A percentile compares a stretch with the other conserved stretches of the same genome.
These are phyloP conservation scores for Melanocharis versteri DNA, from an alignment of 2,113 vertebrate genomes.

Conservation along the genomic window DNA sequence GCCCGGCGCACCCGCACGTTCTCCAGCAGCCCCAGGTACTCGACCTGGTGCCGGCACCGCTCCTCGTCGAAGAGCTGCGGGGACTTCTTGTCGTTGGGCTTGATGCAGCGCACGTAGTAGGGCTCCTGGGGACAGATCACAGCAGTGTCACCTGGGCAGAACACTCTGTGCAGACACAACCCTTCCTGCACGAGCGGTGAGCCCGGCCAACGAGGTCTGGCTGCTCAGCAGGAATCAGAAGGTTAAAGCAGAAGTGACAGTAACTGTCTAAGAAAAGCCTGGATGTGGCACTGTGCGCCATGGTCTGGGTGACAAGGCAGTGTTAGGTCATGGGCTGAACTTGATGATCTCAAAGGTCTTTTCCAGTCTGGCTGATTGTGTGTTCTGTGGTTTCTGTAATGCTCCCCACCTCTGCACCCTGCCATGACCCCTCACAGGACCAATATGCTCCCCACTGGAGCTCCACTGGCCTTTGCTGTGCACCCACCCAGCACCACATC, in stretches of 20 bases:
- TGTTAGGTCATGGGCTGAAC: neutral
- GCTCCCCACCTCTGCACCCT: neutral
- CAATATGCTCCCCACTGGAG: fast-evolving
- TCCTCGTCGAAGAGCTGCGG: slow-evolving; percentile 90
- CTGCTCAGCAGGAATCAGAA: neutral
- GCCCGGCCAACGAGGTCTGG: neutral
- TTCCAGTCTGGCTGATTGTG: neutral
- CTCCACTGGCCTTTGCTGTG: neutral
- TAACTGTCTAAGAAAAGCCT: neutral
- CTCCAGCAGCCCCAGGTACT: slow-evolving; percentile 94
- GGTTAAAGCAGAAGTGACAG: neutral
- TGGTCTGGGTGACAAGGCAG: neutral
- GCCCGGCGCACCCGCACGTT: slow-evolving; percentile 92
- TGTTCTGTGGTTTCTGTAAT: neutral
- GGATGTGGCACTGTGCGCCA: neutral
- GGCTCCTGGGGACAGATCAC: slow-evolving; percentile 81
- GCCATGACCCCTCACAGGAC: neutral
- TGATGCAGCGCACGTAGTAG: slow-evolving; percentile 97
- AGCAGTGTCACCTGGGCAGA: neutral
- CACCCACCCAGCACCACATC: neutral
- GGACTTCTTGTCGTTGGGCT: slow-evolving; percentile 96
- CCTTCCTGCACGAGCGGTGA: neutral
- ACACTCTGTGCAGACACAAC: neutral
- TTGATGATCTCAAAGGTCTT: neutral
- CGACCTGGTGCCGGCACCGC: slow-evolving; percentile 93